Conservation (phyloP, 2,113 vertebrate genomes). For the Gadus chalcogrammus region DNA sequence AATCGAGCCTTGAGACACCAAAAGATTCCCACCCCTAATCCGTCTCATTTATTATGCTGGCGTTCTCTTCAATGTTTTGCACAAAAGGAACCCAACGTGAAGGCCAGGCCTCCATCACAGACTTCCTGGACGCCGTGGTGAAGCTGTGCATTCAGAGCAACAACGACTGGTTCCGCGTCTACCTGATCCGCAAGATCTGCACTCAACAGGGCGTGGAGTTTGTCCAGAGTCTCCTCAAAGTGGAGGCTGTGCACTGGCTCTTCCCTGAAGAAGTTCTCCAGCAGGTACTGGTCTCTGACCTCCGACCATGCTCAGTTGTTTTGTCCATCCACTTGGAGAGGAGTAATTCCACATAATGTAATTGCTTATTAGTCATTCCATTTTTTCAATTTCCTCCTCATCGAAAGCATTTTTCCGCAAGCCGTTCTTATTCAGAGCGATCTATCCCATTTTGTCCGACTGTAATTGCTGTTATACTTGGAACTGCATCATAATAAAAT, state of each 20-base stretch:
- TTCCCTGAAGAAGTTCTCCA: slow-evolving; percentile 77
- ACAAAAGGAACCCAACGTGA: slow-evolving; percentile 29
- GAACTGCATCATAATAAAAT: not conserved
- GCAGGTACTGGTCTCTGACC: slow-evolving; percentile 66
- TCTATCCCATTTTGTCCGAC: too few relatives aligned
- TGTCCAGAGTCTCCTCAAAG: slow-evolving; percentile 72
- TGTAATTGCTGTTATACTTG: too few relatives aligned
- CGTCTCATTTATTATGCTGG: too few relatives aligned
- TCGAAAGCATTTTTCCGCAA: too few relatives aligned
- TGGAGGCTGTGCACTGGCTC: slow-evolving; percentile 72
- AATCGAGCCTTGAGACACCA: too few relatives aligned
- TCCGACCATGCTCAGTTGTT: not conserved
- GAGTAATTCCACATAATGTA: too few relatives aligned
- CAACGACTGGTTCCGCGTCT: slow-evolving; percentile 86
- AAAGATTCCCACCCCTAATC: too few relatives aligned
- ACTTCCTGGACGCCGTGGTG: slow-evolving; percentile 63
- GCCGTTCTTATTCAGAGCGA: too few relatives aligned
- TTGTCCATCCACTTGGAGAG: not conserved
- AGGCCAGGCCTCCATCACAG: slow-evolving; percentile 3
- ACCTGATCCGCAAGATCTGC: slow-evolving; percentile 81
- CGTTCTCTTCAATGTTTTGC: not conserved
- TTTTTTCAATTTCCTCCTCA: not conserved
- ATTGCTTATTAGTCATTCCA: too few relatives aligned
- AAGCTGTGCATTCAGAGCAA: slow-evolving; percentile 58
- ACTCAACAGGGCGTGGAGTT: slow-evolving; percentile 79